Conservation (phyloP, 2,113 vertebrate genomes). For the Periophthalmodon schlosseri region DNA sequence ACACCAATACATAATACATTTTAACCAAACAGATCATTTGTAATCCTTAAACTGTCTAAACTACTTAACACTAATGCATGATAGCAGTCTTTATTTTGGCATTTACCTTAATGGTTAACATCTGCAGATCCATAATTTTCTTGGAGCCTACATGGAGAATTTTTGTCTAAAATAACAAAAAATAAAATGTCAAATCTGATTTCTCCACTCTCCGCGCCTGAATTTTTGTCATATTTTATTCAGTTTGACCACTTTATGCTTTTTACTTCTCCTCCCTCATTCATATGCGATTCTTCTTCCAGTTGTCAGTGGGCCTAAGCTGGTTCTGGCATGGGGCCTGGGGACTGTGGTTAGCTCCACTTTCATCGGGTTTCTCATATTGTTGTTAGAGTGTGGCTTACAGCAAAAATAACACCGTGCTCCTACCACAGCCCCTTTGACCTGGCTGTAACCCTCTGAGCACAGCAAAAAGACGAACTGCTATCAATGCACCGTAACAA, state of each 20-base stretch:
- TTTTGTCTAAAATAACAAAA: background rate
- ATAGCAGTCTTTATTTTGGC: background rate
- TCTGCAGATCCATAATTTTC: background rate
- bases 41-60: background rate
- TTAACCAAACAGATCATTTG: background rate
- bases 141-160: background rate
- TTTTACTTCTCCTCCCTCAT: constrained; percentile 15
- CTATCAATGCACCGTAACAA: constrained; percentile 60
- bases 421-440: constrained; percentile 64
- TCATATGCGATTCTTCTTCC: constrained; percentile 32
- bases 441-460: constrained; percentile 61
- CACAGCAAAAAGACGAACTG: constrained; percentile 27
- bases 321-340: constrained; percentile 56
- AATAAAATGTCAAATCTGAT: constrained; percentile 1
- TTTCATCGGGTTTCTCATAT: constrained; percentile 69
- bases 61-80: background rate
- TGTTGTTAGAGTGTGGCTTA: constrained; percentile 75
- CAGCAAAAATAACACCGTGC: constrained; percentile 75
- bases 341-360: constrained; percentile 67
- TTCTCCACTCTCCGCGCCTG: background rate
- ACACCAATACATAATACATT: no score
- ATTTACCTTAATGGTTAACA: background rate
- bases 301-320: constrained; percentile 54
- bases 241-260: background rate
- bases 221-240: background rate